phyloP scores from a whole-genome alignment of 2,113 vertebrate species.

The Myrmecobius fasciatus region DNA sequence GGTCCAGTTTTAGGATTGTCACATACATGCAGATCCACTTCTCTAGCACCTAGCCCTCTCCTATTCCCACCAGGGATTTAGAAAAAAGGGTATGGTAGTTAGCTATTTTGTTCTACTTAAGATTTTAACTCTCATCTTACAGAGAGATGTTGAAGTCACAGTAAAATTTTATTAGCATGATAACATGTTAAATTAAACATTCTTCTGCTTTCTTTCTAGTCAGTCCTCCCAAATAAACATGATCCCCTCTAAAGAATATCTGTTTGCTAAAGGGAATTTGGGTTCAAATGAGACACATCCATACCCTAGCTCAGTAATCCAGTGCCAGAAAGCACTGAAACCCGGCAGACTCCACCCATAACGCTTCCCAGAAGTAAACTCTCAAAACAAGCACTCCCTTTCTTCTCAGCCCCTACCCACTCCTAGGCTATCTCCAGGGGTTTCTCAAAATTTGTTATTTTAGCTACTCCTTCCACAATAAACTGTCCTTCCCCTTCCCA shows the following conservation, averaged over 20 bases:
- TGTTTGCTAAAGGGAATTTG: not conserved
- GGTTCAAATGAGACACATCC: not conserved
- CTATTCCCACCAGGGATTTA: not conserved
- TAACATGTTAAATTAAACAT: not conserved
- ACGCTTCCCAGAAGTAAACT: fast-evolving
- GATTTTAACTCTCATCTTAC: not conserved
- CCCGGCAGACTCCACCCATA: not conserved
- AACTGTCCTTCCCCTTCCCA: not conserved
- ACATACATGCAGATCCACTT: not conserved
- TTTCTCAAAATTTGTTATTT: not conserved
- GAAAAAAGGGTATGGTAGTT: not conserved
- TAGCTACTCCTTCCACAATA: not conserved
- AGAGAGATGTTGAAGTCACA: not conserved
- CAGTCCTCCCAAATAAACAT: not conserved
- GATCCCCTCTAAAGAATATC: not conserved
- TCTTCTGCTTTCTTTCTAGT: not conserved
- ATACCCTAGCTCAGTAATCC: not conserved
- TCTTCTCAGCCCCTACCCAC: not conserved
- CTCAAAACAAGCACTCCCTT: not conserved
- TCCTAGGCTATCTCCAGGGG: not conserved
- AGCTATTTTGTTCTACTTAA: not conserved
- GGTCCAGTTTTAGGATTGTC: not conserved
- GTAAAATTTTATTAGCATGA: not conserved
- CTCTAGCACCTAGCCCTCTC: not conserved
- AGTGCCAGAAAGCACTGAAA: not conserved